These are phyloP conservation scores for Apis dorsata DNA, from an alignment of 1,140 invertebrate species.

Conservation along the genomic window DNA sequence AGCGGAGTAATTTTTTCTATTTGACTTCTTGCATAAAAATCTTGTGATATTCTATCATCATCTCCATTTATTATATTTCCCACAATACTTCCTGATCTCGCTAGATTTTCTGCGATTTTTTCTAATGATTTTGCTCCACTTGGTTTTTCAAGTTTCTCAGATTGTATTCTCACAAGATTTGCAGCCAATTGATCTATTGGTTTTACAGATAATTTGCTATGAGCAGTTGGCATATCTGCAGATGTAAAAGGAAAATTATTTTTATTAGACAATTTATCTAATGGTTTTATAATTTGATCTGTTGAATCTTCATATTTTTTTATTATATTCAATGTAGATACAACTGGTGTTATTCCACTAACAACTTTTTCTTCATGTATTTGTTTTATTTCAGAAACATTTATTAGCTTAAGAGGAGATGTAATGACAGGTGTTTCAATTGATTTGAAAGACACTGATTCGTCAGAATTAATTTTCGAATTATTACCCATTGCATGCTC, in stretches of 20 bases:
- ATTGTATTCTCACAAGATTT: conserved; percentile 74
- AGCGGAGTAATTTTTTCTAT: conserved; percentile 54
- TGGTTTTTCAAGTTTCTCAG: conserved; percentile 76
- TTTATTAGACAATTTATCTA: conserved; percentile 64
- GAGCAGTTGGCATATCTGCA: conserved; percentile 48
- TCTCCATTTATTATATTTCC: conserved; percentile 63
- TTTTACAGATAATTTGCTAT: conserved; percentile 72
- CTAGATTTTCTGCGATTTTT: conserved; percentile 77
- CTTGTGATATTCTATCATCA: conserved; percentile 65
- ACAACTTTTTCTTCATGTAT: conserved; percentile 57
- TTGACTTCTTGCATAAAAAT: conserved; percentile 61
- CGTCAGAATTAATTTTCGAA: conserved; percentile 46
- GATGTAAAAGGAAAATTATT: conserved; percentile 56
- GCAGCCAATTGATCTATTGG: conserved; percentile 77
- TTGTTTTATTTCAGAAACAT: conserved; percentile 67
- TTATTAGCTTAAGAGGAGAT: conserved; percentile 72
- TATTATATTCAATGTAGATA: conserved; percentile 21
- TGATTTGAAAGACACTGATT: conserved; percentile 65
- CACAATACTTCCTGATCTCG: conserved; percentile 68
- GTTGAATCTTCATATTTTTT: conserved; percentile 52
- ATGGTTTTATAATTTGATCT: conserved; percentile 53
- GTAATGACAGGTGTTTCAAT: conserved; percentile 76
- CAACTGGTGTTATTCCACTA: conserved; percentile 36
- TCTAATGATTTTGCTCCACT: conserved; percentile 72
- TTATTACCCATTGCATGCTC: conserved; percentile 45